A percentile compares a stretch with the other conserved stretches of the same genome.
Conservation (phyloP, 2,113 vertebrate genomes). For the Microtus montanus region DNA sequence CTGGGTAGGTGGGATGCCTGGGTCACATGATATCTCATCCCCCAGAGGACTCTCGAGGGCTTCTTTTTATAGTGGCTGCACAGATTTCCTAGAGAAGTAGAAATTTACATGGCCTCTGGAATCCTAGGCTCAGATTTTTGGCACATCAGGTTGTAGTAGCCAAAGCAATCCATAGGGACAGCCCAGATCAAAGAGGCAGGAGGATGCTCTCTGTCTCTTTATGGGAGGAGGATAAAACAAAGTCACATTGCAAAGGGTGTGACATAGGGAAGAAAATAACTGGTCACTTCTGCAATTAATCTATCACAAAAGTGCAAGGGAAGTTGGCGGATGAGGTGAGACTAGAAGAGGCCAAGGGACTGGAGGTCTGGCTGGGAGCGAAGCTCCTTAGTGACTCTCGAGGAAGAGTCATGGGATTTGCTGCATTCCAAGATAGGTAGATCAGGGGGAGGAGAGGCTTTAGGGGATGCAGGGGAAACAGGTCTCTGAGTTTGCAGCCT, state of each 20-base stretch:
- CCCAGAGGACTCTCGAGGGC: not conserved
- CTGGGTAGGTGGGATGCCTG: not conserved
- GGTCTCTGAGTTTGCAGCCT: constrained; percentile 2
- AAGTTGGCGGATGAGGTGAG: not conserved
- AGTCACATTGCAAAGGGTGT: not conserved
- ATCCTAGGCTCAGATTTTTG: not conserved
- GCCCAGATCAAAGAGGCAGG: not conserved
- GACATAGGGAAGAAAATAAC: not conserved
- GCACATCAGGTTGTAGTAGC: not conserved
- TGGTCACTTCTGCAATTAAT: not conserved
- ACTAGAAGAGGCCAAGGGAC: not conserved
- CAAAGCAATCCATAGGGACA: not conserved
- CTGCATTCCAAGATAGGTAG: not conserved
- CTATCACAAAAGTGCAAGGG: not conserved
- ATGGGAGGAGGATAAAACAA: not conserved
- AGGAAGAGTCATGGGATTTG: not conserved
- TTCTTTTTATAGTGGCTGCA: not conserved
- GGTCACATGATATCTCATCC: not conserved
- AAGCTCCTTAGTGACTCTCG: not conserved
- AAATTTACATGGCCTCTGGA: not conserved
- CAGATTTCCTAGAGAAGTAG: not conserved
- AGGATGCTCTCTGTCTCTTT: not conserved
- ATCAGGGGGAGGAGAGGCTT: no score
- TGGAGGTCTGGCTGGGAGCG: not conserved
- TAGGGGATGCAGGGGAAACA: not conserved